Evolutionary conservation across 2,888 invertebrate genomes (phyloP).

Genomic region (Melipona beecheii): DNA sequence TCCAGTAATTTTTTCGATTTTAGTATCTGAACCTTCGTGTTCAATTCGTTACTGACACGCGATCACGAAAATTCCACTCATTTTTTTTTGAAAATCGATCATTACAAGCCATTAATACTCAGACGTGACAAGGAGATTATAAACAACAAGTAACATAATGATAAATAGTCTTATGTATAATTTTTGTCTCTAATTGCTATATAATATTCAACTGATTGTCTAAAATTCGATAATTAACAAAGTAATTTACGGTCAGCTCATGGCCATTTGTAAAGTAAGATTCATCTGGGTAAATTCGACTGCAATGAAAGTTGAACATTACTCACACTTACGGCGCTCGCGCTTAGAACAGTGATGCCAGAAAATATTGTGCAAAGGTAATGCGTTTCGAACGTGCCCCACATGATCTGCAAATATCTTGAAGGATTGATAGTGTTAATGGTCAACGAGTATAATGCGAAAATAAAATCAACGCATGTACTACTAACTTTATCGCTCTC

Average conservation of each 20-base stretch:
- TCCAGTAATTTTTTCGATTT: not conserved
- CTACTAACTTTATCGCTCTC: conserved; percentile 4
- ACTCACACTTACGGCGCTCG: not conserved
- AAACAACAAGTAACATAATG: too few relatives aligned
- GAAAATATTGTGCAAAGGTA: accelerated
- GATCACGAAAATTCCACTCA: not conserved
- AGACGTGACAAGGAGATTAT: too few relatives aligned
- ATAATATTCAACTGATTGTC: not conserved
- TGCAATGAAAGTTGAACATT: not conserved
- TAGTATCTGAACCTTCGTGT: not conserved
- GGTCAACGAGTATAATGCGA: not conserved
- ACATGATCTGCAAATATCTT: not conserved
- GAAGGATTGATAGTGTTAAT: not conserved
- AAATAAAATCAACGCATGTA: not conserved
- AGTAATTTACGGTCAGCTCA: not conserved
- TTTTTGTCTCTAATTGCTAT: too few relatives aligned
- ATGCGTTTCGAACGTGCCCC: not conserved
- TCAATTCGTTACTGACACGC: not conserved
- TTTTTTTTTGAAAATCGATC: not conserved
- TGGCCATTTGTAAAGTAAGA: not conserved
- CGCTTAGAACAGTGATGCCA: accelerated
- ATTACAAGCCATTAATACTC: too few relatives aligned
- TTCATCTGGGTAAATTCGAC: not conserved
- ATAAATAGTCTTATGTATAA: too few relatives aligned
- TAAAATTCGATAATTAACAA: not conserved